phyloP scores from a whole-genome alignment of 1,140 invertebrate species.

The Cydia amplana region DNA sequence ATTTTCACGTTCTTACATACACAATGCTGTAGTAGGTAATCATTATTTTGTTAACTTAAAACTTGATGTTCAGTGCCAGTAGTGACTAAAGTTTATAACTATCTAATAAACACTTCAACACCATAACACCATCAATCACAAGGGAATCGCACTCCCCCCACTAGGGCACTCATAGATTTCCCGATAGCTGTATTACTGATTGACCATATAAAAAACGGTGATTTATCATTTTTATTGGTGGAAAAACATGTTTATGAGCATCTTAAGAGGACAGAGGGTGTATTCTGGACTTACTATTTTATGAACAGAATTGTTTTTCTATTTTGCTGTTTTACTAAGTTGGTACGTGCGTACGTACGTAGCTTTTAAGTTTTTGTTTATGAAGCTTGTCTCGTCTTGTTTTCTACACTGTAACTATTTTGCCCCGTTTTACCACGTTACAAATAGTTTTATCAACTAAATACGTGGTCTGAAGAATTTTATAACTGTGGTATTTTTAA shows the following conservation, averaged over 20 bases:
- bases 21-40: too few species aligned
- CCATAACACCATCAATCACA: conserved; percentile 60
- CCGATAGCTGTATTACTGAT: conserved; percentile 66
- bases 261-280: conserved; percentile 65
- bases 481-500: too few species aligned
- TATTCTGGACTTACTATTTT: conserved; percentile 40
- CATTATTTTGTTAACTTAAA: too few species aligned
- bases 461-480: too few species aligned
- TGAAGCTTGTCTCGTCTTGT: too few species aligned
- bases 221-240: conserved; percentile 78
- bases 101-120: conserved; percentile 16
- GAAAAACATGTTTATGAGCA: conserved; percentile 79
- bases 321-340: neutral
- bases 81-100: neutral
- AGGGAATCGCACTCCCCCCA: conserved; percentile 52
- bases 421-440: too few species aligned
- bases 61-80: neutral
- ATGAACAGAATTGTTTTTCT: neutral
- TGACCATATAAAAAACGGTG: conserved; percentile 77
- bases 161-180: conserved; percentile 45
- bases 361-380: neutral
- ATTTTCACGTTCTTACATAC: too few species aligned
- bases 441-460: too few species aligned
- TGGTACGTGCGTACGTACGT: neutral
- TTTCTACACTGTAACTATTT: too few species aligned